Evolutionary conservation across 2,113 vertebrate genomes (phyloP), one percentile per base, ranked within the genome.

Genomic region (Melanotaenia duboulayi): DNA sequence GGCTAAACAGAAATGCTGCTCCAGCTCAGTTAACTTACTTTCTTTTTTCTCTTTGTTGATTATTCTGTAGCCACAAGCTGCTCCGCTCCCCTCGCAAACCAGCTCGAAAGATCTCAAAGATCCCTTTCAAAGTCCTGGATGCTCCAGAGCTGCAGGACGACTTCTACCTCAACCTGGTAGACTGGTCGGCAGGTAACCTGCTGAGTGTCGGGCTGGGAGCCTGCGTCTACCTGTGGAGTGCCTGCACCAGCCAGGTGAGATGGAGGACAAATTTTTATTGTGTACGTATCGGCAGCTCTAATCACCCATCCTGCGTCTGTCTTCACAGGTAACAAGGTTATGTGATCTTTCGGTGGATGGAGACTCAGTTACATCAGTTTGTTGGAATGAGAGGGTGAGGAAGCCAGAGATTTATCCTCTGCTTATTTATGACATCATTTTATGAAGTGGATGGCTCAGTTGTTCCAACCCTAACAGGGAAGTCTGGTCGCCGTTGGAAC

Each of bases 91-190:
- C 97, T 16, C 94, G 97, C 69, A 99, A 99, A 80, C 98, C 97
- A 0, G 98, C 97, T 0, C 94, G 97, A 1, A 99, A 99, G 87
- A 99, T 99, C 85, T 99, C 98, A 20, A 99, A 99, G 94, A 99
- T 99, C 78, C 98, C 98, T 20, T 99, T 99, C 88, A 99, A 99
- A 83, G 97, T 99, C 56, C 92, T 99, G 71, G 97, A 99, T 0
- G 97, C 98, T 1, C 97, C 97, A 0, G 98, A 99, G 86, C 92
- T 99, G 57, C 98, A 99, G 87, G 98, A 99, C 0, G 98, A 99
- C 80, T 99, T 99, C 94, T 99, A 99, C 94, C 94, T 99, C 92
- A 99, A 99, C 91, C 90, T 99, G 84, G 98, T 99, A 70, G 98
- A 99, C 93, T 99, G 98, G 98, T 99, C 98, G 0, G 97, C 98